Conservation (phyloP, 1,140 invertebrate genomes). For the Sycophila sp. region DNA sequence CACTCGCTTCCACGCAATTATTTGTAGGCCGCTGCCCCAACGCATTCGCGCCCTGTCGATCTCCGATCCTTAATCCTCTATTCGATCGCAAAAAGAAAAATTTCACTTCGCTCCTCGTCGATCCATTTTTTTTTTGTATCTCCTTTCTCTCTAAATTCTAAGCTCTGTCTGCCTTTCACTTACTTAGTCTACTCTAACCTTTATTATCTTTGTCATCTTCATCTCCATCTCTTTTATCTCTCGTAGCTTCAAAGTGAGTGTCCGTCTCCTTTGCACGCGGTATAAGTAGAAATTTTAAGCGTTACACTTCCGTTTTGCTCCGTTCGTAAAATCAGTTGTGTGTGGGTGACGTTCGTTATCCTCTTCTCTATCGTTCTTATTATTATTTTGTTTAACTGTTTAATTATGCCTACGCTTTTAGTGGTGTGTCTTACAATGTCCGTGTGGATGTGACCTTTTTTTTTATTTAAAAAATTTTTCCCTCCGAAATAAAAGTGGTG, state of each 20-base stretch:
- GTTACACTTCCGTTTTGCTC: not conserved
- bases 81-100: not conserved
- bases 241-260: slow-evolving; percentile 13
- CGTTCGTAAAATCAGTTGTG: not conserved
- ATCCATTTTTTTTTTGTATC: too few relatives aligned
- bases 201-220: slow-evolving; percentile 8
- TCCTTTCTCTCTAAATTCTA: too few relatives aligned
- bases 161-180: too few relatives aligned
- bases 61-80: not conserved
- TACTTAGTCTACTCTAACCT: not conserved
- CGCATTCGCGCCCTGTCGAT: not conserved
- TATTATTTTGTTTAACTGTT: too few relatives aligned
- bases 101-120: not conserved
- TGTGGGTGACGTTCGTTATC: slow-evolving; percentile 13
- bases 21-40: not conserved
- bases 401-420: slow-evolving; percentile 8
- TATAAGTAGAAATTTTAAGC: slow-evolving; percentile 18
- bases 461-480: too few relatives aligned
- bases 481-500: too few relatives aligned
- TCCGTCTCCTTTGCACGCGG: slow-evolving; percentile 4
- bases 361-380: too few relatives aligned
- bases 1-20: not conserved
- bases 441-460: too few relatives aligned
- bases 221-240: slow-evolving; percentile 1
- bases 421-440: not conserved